A percentile compares a stretch with the other conserved stretches of the same genome.
These are phyloP conservation scores for Geotrypetes seraphini DNA, from an alignment of 2,797 vertebrate genomes.

Conservation along the genomic window DNA sequence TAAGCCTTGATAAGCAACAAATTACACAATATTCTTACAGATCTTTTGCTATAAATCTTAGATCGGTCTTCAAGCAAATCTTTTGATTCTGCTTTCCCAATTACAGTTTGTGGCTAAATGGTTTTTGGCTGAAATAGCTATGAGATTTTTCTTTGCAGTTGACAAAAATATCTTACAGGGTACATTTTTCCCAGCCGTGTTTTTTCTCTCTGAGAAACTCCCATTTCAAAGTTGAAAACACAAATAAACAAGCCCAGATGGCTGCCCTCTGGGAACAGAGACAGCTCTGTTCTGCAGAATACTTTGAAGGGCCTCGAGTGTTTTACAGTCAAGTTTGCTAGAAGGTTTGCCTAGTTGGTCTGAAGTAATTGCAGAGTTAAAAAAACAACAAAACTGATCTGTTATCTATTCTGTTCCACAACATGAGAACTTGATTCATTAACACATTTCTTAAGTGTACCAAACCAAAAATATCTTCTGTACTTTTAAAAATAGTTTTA, in stretches of 20 bases:
- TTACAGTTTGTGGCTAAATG: constrained; percentile 7
- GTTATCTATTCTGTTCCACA: constrained; percentile 1
- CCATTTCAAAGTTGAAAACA: constrained; percentile 53
- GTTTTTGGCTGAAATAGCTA: constrained; percentile 16
- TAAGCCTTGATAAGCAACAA: no score
- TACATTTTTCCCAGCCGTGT: constrained; percentile 41
- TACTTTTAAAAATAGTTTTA: neutral
- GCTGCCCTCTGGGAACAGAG: constrained; percentile 33
- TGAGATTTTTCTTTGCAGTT: constrained; percentile 17
- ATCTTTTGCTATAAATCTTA: neutral
- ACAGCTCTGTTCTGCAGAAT: constrained; percentile 16
- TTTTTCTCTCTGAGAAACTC: constrained; percentile 40
- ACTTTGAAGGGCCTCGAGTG: constrained; percentile 8
- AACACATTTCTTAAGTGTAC: no score
- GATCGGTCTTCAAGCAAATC: neutral
- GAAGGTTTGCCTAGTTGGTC: neutral
- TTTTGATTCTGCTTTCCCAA: neutral
- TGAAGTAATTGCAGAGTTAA: neutral
- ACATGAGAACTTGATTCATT: neutral
- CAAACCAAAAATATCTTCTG: no score
- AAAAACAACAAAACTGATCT: neutral
- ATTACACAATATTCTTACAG: neutral
- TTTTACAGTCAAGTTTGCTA: constrained; percentile 2
- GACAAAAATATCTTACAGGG: no score
- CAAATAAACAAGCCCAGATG: constrained; percentile 58